Evolutionary conservation across 2,888 invertebrate species (phyloP).

Genomic region (Pristionchus entomophagus): DNA sequence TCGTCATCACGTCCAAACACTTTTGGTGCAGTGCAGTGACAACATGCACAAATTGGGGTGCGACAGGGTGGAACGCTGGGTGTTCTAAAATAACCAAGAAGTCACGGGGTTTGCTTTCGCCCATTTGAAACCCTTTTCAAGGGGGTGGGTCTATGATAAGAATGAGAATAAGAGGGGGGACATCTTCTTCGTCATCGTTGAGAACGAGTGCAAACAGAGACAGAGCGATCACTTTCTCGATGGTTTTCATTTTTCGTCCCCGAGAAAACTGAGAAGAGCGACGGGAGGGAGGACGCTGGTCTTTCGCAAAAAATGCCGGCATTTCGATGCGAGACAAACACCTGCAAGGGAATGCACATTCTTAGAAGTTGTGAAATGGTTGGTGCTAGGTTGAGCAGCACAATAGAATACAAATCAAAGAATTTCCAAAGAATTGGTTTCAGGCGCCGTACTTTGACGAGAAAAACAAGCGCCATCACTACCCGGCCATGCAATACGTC

Average conservation of each 20-base stretch:
- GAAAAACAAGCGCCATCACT: slow-evolving; percentile 68
- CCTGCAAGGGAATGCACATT: neutral
- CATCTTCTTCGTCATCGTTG: slow-evolving; percentile 22
- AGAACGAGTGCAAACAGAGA: slow-evolving; percentile 20
- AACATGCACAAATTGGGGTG: neutral
- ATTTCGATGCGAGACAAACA: slow-evolving; percentile 11
- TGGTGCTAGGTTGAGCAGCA: neutral
- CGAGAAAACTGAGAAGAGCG: slow-evolving; percentile 22
- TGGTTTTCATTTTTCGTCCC: slow-evolving; percentile 1
- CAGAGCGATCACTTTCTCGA: neutral
- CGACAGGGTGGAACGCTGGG: neutral
- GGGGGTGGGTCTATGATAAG: slow-evolving; percentile 28
- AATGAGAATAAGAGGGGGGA: neutral
- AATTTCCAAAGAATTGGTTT: neutral
- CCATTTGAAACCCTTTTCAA: neutral
- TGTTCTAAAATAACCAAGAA: no score
- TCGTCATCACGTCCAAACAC: neutral
- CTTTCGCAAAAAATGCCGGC: neutral
- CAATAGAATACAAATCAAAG: no score
- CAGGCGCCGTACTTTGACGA: slow-evolving; percentile 70
- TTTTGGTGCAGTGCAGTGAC: neutral
- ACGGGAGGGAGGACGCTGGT: neutral
- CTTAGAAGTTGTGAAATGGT: neutral
- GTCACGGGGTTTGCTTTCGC: neutral
- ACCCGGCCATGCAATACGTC: slow-evolving; percentile 73